Evolutionary conservation across 2,888 invertebrate species (phyloP).

Genomic region (Caenorhabditis afra): DNA sequence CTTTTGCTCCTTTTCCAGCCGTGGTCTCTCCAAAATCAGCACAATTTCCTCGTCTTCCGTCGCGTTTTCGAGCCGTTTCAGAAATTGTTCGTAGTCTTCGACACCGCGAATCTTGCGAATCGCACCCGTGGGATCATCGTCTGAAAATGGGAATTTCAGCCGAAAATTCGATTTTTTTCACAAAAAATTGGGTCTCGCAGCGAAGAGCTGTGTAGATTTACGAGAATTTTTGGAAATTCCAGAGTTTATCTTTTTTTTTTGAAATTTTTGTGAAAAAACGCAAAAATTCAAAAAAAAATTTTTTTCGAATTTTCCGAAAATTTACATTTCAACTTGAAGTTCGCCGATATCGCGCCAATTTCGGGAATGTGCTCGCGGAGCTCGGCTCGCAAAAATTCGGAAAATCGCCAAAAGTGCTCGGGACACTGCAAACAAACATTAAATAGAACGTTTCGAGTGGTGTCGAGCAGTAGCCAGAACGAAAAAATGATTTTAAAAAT

Average conservation of each 20-base stretch:
- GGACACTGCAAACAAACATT: constrained; percentile 20
- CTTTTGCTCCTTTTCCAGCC: neutral
- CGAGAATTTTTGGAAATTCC: too few relatives aligned
- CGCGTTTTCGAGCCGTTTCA: constrained; percentile 14
- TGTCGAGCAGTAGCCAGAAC: too few relatives aligned
- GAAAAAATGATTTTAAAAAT: neutral
- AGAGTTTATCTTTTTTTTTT: too few relatives aligned
- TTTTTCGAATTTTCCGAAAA: too few relatives aligned
- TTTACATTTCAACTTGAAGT: constrained; percentile 39
- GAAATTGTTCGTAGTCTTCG: constrained; percentile 45
- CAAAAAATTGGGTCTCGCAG: too few relatives aligned
- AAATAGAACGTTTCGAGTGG: too few relatives aligned
- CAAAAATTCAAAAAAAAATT: too few relatives aligned
- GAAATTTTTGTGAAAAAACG: too few relatives aligned
- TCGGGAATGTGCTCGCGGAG: constrained; percentile 25
- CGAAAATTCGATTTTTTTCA: too few relatives aligned
- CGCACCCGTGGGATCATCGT: constrained; percentile 9
- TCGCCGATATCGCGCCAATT: constrained; percentile 13
- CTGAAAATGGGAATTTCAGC: constrained; percentile 5
- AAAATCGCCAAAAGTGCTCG: constrained; percentile 49
- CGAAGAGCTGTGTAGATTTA: too few relatives aligned
- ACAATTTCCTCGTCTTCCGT: constrained; percentile 49
- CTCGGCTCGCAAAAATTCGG: constrained; percentile 35
- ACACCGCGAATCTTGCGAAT: constrained; percentile 46
- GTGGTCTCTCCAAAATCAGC: constrained; percentile 29